A percentile compares a stretch with the other conserved stretches of the same genome.
Evolutionary conservation across 2,888 invertebrate species (phyloP).

Genomic region (Marronus borbonicus): DNA sequence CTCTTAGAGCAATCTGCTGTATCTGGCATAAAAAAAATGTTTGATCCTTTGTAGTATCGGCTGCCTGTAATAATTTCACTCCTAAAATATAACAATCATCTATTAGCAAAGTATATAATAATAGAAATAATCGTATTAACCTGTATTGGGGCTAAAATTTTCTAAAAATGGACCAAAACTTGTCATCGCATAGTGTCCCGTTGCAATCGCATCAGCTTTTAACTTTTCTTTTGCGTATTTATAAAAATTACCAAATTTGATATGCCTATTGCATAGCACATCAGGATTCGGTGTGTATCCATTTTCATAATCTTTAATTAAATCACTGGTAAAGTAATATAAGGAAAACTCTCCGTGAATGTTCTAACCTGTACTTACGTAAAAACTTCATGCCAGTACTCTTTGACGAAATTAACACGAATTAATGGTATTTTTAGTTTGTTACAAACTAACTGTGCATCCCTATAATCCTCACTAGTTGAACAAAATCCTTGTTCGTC

Average conservation of each 20-base stretch:
- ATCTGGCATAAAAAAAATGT: conserved; percentile 95
- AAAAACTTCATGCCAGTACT: conserved; percentile 91
- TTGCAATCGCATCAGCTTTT: conserved; percentile 91
- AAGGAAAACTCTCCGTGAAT: not conserved
- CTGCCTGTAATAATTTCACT: conserved; percentile 80
- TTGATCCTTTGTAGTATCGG: conserved; percentile 91
- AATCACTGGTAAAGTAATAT: conserved; percentile 71
- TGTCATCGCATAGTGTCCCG: conserved; percentile 96
- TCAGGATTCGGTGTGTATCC: conserved; percentile 98
- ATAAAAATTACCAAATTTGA: conserved; percentile 94
- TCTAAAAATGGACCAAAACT: conserved; percentile 85
- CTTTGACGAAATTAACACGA: conserved; percentile 93
- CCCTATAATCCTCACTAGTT: conserved; percentile 86
- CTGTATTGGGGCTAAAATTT: conserved; percentile 73
- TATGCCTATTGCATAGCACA: conserved; percentile 91
- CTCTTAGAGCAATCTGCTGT: conserved; percentile 81
- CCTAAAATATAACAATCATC: conserved; percentile 70
- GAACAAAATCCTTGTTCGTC: conserved; percentile 91
- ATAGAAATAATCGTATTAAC: conserved; percentile 64
- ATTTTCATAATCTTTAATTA: conserved; percentile 87
- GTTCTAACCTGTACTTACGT: conserved; percentile 66
- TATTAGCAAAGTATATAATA: too few relatives aligned
- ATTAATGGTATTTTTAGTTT: conserved; percentile 85
- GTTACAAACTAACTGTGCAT: conserved; percentile 87
- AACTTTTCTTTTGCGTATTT: conserved; percentile 83